Evolutionary conservation across 2,888 invertebrate species (phyloP).

Genomic region (Napeogenes inachia): DNA sequence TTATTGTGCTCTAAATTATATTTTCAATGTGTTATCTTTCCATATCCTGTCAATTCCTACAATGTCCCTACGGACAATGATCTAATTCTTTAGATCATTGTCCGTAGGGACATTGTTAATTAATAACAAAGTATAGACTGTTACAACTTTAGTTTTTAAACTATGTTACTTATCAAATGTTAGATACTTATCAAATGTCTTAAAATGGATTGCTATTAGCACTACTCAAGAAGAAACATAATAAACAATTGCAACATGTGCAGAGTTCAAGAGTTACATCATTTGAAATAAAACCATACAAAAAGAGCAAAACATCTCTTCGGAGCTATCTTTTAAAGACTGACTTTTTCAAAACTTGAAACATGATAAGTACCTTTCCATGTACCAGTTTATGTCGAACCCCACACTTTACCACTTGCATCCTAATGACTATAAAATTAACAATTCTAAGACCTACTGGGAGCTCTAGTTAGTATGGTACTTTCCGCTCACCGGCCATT

Average conservation of each 20-base stretch:
- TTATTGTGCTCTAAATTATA: too few species aligned
- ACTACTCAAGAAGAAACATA: background rate
- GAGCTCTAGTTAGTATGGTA: constrained; percentile 8
- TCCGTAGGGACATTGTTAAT: too few species aligned
- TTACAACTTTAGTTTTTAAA: too few species aligned
- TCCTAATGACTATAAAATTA: constrained; percentile 10
- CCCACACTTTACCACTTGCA: constrained; percentile 7
- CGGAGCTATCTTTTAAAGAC: constrained; percentile 1
- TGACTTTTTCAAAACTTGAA: constrained; percentile 8
- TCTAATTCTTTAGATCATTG: too few species aligned
- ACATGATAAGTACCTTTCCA: constrained; percentile 9
- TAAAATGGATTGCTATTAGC: background rate
- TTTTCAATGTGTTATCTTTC: too few species aligned
- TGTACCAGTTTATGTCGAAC: constrained; percentile 8
- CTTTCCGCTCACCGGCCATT: constrained; percentile 4
- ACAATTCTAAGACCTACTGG: constrained; percentile 2
- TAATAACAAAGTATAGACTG: too few species aligned
- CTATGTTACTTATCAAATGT: background rate
- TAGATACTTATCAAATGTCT: background rate
- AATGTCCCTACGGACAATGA: too few species aligned
- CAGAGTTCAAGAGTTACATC: background rate
- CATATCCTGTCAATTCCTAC: too few species aligned
- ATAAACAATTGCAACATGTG: background rate
- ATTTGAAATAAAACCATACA: background rate
- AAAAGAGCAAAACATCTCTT: background rate